Conservation (phyloP, 2,888 invertebrate species). For the Harmothoe impar region DNA sequence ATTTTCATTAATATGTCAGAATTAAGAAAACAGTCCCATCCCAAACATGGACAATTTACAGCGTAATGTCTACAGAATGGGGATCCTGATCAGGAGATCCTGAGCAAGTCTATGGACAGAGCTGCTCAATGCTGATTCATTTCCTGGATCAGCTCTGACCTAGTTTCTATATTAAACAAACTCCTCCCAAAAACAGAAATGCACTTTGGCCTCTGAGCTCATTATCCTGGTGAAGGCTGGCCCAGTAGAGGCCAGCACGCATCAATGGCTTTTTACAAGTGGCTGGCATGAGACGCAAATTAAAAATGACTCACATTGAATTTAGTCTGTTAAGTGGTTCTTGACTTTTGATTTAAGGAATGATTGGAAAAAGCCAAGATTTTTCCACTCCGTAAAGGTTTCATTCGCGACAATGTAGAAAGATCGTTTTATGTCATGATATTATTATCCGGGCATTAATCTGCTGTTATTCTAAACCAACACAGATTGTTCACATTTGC, state of each 20-base stretch:
- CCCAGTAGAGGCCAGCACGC: neutral
- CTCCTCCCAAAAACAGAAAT: neutral
- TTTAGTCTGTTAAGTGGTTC: conserved; percentile 3
- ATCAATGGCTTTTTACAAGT: neutral
- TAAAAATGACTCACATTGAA: neutral
- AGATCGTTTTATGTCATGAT: no score
- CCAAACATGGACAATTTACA: no score
- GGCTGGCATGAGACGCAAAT: neutral
- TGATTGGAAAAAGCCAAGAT: neutral
- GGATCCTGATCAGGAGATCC: no score
- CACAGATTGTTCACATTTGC: no score
- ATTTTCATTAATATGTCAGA: no score
- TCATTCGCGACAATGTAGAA: no score
- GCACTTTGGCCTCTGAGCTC: neutral
- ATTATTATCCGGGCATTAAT: no score
- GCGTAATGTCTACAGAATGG: no score
- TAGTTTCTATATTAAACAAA: conserved; percentile 6
- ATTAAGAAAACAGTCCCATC: no score
- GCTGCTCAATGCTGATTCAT: no score
- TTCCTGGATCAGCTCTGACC: neutral
- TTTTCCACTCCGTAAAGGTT: neutral
- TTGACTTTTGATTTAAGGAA: neutral
- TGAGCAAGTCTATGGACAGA: no score
- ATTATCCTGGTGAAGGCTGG: neutral
- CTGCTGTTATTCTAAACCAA: no score